Evolutionary conservation across 2,797 vertebrate species (phyloP).

Genomic region (Melanotaenia nigrans): DNA sequence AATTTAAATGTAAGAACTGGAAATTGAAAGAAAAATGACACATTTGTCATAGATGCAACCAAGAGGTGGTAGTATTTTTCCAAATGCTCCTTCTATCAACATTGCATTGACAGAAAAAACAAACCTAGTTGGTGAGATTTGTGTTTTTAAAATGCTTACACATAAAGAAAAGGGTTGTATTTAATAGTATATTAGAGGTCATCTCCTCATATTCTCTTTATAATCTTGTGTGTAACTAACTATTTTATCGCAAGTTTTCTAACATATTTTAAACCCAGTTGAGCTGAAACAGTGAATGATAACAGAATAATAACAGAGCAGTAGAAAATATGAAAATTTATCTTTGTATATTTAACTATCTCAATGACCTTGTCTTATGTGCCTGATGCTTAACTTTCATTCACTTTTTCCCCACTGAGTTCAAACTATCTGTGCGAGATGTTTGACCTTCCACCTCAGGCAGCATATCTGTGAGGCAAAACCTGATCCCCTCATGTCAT

Average conservation of each 20-base stretch:
- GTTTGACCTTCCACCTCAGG: conserved; percentile 1
- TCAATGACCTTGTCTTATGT: too few species aligned
- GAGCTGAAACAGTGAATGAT: background rate
- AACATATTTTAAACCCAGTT: background rate
- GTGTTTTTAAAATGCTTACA: background rate
- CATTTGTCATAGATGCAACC: background rate
- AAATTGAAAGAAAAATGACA: conserved; percentile 1
- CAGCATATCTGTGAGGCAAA: background rate
- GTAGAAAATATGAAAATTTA: too few species aligned
- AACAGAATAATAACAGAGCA: background rate
- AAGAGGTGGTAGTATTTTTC: background rate
- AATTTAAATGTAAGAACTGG: conserved; percentile 1
- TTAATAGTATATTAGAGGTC: background rate
- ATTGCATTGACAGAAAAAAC: background rate
- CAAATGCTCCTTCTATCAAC: background rate
- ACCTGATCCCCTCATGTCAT: conserved; percentile 16
- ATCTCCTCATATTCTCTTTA: background rate
- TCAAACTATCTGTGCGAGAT: background rate
- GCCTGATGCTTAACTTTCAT: too few species aligned
- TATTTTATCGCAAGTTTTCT: background rate
- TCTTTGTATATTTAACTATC: too few species aligned
- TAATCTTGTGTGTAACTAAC: background rate
- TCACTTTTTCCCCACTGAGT: background rate
- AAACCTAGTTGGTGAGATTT: background rate
- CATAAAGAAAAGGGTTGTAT: conserved; percentile 6